Evolutionary conservation across 1,140 invertebrate genomes (phyloP).

Genomic region (Papilio xuthus): DNA sequence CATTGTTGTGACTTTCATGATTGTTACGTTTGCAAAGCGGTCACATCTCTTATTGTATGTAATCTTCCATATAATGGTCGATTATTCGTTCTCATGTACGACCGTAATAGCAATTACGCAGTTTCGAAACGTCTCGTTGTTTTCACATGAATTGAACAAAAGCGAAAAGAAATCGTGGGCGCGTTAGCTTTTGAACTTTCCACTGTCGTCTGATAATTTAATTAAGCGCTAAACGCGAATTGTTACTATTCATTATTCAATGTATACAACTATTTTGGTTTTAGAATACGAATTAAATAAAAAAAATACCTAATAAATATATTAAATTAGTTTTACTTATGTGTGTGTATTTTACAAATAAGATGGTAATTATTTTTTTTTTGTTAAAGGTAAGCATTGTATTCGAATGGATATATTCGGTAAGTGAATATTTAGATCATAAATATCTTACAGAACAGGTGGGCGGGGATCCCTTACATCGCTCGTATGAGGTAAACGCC

Average conservation of each 20-base stretch:
- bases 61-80: constrained; percentile 66
- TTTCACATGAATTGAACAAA: constrained; percentile 52
- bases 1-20: constrained; percentile 72
- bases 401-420: constrained; percentile 39
- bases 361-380: constrained; percentile 41
- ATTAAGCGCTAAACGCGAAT: constrained; percentile 25
- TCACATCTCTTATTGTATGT: constrained; percentile 66
- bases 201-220: constrained; percentile 29
- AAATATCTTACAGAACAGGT: constrained; percentile 41
- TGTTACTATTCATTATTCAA: constrained; percentile 32
- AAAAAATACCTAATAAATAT: background rate
- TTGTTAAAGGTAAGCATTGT: constrained; percentile 71
- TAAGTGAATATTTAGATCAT: constrained; percentile 50
- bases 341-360: background rate
- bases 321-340: background rate
- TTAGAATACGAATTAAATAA: constrained; percentile 11
- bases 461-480: constrained; percentile 46
- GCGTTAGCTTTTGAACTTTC: constrained; percentile 49
- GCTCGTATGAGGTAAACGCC: constrained; percentile 67
- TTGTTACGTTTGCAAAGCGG: constrained; percentile 66
- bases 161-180: constrained; percentile 39
- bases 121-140: constrained; percentile 61
- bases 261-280: constrained; percentile 19
- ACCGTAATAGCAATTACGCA: constrained; percentile 66
- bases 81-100: constrained; percentile 60